Percentiles rank a stretch among this genome's conserved stretches.
Conservation (phyloP, 2,113 vertebrate species). For the Pollimyrus isidori region DNA sequence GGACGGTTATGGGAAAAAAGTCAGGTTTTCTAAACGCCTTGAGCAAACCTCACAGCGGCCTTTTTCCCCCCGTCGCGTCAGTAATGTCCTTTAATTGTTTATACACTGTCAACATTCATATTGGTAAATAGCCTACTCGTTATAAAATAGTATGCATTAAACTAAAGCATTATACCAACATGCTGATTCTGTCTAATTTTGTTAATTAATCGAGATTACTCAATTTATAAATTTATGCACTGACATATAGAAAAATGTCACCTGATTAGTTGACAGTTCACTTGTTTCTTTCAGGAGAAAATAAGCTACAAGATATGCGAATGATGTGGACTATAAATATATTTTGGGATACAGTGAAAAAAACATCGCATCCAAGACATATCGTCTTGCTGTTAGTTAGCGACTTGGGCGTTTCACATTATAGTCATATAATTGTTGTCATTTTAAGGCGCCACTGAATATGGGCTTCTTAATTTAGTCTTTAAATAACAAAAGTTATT, state of each 20-base stretch:
- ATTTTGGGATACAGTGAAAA: background rate
- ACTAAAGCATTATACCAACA: background rate
- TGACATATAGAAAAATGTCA: background rate
- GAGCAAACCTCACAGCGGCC: background rate
- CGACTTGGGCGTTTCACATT: background rate
- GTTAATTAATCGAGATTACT: background rate
- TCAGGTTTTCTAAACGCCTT: background rate
- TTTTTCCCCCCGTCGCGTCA: background rate
- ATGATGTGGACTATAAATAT: background rate
- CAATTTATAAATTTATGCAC: background rate
- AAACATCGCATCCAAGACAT: background rate
- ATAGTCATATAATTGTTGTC: background rate
- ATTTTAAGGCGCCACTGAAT: background rate
- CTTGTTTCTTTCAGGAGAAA: background rate
- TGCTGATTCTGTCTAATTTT: background rate
- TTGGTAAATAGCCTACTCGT: background rate
- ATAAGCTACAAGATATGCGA: background rate
- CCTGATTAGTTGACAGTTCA: background rate
- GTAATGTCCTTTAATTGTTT: background rate
- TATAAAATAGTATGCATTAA: background rate
- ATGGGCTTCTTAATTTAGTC: background rate
- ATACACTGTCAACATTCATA: conserved; percentile 7
- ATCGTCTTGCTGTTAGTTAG: background rate
- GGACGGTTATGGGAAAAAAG: background rate
- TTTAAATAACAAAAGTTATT: background rate